phyloP scores from a whole-genome alignment of 2,888 invertebrate genomes.

The Leucophenga montana region DNA sequence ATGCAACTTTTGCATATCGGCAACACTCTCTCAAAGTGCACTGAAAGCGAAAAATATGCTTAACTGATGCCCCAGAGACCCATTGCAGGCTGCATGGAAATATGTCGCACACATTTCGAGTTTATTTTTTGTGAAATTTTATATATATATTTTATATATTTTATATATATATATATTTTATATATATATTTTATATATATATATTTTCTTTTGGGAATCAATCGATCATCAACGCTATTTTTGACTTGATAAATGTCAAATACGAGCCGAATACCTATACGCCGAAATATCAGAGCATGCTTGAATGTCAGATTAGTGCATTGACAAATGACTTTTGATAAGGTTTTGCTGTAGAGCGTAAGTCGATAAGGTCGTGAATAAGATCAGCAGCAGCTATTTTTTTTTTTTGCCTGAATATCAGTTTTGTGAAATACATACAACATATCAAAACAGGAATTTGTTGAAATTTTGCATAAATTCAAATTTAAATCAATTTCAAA shows the following conservation, averaged over 20 bases:
- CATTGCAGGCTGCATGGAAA: slow-evolving; percentile 35
- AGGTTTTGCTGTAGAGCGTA: slow-evolving; percentile 13
- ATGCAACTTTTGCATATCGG: slow-evolving; percentile 4
- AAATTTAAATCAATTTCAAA: slow-evolving; percentile 25
- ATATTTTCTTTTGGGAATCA: slow-evolving; percentile 5
- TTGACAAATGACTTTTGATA: slow-evolving; percentile 63
- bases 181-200: background rate
- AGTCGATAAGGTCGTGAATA: too few relatives aligned
- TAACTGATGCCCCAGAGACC: slow-evolving; percentile 66
- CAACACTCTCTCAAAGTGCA: background rate
- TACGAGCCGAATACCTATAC: background rate
- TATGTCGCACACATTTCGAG: background rate
- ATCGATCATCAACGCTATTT: slow-evolving; percentile 14
- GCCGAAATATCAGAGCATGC: slow-evolving; percentile 26
- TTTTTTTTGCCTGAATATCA: background rate
- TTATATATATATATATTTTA: too few relatives aligned
- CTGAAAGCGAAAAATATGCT: slow-evolving; percentile 37
- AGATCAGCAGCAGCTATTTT: too few relatives aligned
- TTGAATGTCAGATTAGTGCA: slow-evolving; percentile 65
- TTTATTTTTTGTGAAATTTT: too few relatives aligned
- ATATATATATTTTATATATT: too few relatives aligned
- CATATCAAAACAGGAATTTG: slow-evolving; percentile 7
- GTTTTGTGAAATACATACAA: too few relatives aligned
- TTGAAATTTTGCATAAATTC: slow-evolving; percentile 16
- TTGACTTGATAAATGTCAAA: slow-evolving; percentile 13